These are phyloP conservation scores for Cheilosia vernalis DNA, from an alignment of 2,888 invertebrate genomes.

Conservation along the genomic window DNA sequence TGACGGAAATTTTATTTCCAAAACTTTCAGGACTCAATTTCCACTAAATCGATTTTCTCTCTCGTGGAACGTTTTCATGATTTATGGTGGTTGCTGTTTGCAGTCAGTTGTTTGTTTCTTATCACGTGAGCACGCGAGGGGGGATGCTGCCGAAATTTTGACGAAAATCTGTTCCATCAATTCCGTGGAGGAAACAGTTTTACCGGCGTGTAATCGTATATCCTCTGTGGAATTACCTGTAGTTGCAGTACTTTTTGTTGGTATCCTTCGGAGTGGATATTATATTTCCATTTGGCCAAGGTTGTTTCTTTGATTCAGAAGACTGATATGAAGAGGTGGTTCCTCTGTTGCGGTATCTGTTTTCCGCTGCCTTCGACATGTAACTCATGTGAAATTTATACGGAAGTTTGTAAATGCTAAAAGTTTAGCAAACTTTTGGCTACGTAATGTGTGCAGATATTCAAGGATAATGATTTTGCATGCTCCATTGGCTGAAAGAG, in stretches of 20 bases:
- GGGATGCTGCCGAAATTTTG: slow-evolving; percentile 21
- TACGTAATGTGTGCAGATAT: background rate
- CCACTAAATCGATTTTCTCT: slow-evolving; percentile 30
- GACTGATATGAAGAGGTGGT: background rate
- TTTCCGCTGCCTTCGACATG: background rate
- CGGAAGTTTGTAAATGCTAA: background rate
- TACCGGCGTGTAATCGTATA: slow-evolving; percentile 1
- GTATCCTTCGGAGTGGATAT: background rate
- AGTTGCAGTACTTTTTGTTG: background rate
- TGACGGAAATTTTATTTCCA: slow-evolving; percentile 35
- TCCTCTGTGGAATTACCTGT: slow-evolving; percentile 8
- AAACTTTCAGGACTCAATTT: slow-evolving; percentile 34
- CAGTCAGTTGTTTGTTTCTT: background rate
- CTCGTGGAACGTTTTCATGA: slow-evolving; percentile 20
- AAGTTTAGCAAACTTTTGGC: slow-evolving; percentile 13
- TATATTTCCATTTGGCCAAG: slow-evolving; percentile 30
- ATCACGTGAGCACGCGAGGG: background rate
- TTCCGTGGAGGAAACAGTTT: slow-evolving; percentile 1
- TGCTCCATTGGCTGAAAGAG: slow-evolving; percentile 15
- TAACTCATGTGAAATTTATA: slow-evolving; percentile 1
- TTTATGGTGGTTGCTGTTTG: slow-evolving; percentile 11
- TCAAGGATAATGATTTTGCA: slow-evolving; percentile 23
- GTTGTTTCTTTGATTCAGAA: slow-evolving; percentile 40
- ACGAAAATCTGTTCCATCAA: background rate
- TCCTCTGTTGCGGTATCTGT: background rate